Conservation (phyloP, 2,888 invertebrate species). For the Caenorhabditis panamensis region DNA sequence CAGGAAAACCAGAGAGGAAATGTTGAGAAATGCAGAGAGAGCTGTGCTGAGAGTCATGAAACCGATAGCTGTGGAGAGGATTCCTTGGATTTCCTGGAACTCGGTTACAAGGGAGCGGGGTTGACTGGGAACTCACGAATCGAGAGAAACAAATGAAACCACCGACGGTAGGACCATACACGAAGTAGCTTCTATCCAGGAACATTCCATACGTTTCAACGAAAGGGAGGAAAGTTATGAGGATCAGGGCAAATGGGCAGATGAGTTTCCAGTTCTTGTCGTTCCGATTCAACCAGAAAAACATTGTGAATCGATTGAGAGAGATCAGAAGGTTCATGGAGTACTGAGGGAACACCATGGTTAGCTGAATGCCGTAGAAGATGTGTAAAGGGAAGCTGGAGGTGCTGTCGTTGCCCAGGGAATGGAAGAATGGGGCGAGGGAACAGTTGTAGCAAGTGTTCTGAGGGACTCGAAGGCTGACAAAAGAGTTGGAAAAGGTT, state of each 20-base stretch:
- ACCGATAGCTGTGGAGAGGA: neutral
- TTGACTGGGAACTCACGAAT: neutral
- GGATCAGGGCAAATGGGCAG: neutral
- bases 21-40: neutral
- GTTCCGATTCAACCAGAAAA: conserved; percentile 7
- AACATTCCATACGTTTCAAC: neutral
- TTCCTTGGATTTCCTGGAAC: neutral
- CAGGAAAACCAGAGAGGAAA: neutral
- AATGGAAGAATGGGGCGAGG: conserved; percentile 9
- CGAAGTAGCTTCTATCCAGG: neutral
- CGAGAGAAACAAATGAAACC: neutral
- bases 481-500: conserved; percentile 12
- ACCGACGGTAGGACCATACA: neutral
- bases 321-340: conserved; percentile 5
- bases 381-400: neutral
- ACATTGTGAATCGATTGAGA: conserved; percentile 16
- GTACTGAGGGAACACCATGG: conserved; percentile 12
- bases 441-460: conserved; percentile 23
- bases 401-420: neutral
- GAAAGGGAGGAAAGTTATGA: conserved; percentile 1
- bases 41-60: neutral
- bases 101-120: neutral
- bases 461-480: conserved; percentile 1
- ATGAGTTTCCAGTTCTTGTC: neutral
- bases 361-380: conserved; percentile 9